Evolutionary conservation across 2,888 invertebrate species (phyloP).

Genomic region (Meteorus cinctellus): DNA sequence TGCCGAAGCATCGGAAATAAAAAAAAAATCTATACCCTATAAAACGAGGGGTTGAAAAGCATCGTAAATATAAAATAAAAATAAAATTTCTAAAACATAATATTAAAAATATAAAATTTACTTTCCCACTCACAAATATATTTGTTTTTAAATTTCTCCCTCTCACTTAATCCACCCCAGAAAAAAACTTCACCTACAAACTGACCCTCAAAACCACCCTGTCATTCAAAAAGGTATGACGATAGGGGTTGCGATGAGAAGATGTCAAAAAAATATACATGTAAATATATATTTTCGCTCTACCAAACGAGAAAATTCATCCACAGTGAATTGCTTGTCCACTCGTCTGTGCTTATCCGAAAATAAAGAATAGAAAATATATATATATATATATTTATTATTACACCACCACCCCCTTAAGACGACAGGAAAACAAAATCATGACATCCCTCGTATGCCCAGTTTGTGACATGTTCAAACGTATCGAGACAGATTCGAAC

Average conservation of each 20-base stretch:
- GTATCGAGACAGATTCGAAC: background rate
- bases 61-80: background rate
- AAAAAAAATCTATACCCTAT: slow-evolving; percentile 57
- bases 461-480: background rate
- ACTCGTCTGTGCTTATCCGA: background rate
- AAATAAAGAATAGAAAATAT: background rate
- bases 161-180: slow-evolving; percentile 35
- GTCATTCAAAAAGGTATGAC: background rate
- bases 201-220: background rate
- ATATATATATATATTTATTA: slow-evolving; percentile 1
- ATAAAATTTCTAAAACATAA: background rate
- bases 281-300: slow-evolving; percentile 5
- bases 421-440: background rate
- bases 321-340: slow-evolving; percentile 11
- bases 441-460: background rate
- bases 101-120: background rate
- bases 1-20: slow-evolving; percentile 39
- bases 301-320: background rate
- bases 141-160: background rate
- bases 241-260: background rate
- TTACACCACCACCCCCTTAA: background rate
- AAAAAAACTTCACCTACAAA: background rate
- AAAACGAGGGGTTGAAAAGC: background rate
- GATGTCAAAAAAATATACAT: slow-evolving; percentile 15
- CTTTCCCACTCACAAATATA: too few species aligned